A percentile compares a stretch with the other conserved stretches of the same genome.
phyloP scores from a whole-genome alignment of 2,888 invertebrate genomes.

The Drosophila nr. perissopoda region DNA sequence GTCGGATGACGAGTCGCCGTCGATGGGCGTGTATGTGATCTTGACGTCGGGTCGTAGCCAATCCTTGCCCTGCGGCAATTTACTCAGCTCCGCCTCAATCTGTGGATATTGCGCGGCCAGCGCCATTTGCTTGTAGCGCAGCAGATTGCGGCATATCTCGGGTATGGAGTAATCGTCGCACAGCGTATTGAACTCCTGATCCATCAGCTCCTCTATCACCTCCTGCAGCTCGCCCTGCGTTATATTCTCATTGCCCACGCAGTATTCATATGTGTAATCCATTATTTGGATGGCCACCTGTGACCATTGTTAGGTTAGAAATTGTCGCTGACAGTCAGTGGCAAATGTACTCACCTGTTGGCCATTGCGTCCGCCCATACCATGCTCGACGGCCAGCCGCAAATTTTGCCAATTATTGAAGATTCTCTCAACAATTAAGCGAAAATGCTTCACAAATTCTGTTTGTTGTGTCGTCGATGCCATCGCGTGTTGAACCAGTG shows the following conservation, averaged over 20 bases:
- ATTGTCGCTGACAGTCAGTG: neutral
- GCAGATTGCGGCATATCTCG: conserved; percentile 87
- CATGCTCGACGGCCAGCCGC: conserved; percentile 90
- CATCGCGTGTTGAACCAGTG: conserved; percentile 63
- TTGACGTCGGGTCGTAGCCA: conserved; percentile 87
- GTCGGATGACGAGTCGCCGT: conserved; percentile 84
- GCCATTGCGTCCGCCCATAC: conserved; percentile 89
- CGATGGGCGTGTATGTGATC: conserved; percentile 80
- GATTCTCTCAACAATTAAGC: conserved; percentile 88
- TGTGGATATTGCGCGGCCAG: conserved; percentile 87
- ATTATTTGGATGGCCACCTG: conserved; percentile 88
- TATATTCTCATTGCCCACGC: conserved; percentile 87
- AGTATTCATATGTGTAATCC: conserved; percentile 88
- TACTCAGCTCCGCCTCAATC: conserved; percentile 86
- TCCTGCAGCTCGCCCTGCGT: conserved; percentile 88
- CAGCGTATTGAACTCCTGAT: conserved; percentile 90
- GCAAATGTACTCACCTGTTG: conserved; percentile 86
- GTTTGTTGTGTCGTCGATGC: conserved; percentile 58
- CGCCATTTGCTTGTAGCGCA: conserved; percentile 87
- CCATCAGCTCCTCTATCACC: conserved; percentile 89
- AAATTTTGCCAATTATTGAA: conserved; percentile 91
- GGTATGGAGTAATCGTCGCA: conserved; percentile 90
- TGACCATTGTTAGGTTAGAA: conserved; percentile 68
- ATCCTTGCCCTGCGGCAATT: conserved; percentile 87
- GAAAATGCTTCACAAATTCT: conserved; percentile 85